phyloP scores from a whole-genome alignment of 2,888 invertebrate species.

The Lymantria dispar region DNA sequence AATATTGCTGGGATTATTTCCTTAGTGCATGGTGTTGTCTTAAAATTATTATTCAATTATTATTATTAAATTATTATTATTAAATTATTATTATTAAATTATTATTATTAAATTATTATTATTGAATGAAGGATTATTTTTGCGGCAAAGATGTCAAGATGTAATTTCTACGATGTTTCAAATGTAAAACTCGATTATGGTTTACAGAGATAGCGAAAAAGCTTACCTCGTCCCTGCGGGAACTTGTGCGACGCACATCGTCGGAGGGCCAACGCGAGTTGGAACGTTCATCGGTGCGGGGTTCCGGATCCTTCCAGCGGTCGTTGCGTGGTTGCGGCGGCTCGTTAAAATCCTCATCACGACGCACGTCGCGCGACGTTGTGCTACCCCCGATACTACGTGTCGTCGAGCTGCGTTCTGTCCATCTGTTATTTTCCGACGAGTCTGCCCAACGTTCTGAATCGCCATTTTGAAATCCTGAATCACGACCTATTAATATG shows the following conservation, averaged over 20 bases:
- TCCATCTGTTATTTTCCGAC: slow-evolving; percentile 44
- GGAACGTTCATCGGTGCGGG: slow-evolving; percentile 62
- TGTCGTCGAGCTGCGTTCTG: slow-evolving; percentile 31
- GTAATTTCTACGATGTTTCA: no score
- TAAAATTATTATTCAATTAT: no score
- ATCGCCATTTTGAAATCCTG: slow-evolving; percentile 77
- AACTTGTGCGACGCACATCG: slow-evolving; percentile 70
- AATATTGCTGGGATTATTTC: no score
- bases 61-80: no score
- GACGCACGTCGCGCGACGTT: slow-evolving; percentile 47
- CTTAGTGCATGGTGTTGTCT: no score
- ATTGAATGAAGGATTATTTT: no score
- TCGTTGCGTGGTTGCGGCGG: slow-evolving; percentile 81
- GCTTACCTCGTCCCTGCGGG: slow-evolving; percentile 70
- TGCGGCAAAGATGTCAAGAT: no score
- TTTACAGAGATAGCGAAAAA: no score
- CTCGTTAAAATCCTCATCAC: slow-evolving; percentile 48
- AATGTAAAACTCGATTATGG: no score
- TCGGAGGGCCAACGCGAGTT: slow-evolving; percentile 72
- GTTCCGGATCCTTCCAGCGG: slow-evolving; percentile 84
- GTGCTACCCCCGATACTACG: slow-evolving; percentile 40
- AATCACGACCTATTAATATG: slow-evolving; percentile 62
- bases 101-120: no score
- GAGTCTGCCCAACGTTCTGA: slow-evolving; percentile 72
- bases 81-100: no score